Conservation (phyloP, 2,888 invertebrate genomes). For the Acanthosepion esculentum region DNA sequence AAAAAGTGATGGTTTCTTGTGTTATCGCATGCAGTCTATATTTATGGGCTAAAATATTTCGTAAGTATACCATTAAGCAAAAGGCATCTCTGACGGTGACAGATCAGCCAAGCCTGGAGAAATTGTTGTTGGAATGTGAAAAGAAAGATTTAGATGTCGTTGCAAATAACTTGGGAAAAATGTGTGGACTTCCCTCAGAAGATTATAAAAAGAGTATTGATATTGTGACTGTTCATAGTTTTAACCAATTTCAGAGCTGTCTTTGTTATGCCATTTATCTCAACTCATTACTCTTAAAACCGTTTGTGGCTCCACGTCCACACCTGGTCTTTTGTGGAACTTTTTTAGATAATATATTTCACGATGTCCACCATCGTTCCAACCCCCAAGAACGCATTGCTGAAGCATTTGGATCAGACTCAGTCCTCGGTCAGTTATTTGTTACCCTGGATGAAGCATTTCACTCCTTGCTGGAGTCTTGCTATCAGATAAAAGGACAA, state of each 20-base stretch:
- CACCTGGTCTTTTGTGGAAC: conserved; percentile 64
- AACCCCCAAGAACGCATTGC: conserved; percentile 53
- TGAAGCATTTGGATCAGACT: not conserved
- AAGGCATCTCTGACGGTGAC: not conserved
- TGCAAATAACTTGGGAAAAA: conserved; percentile 54
- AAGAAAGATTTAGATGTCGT: conserved; percentile 47
- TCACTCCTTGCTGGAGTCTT: not conserved
- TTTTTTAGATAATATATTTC: conserved; percentile 67
- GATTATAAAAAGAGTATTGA: conserved; percentile 35
- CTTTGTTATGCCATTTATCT: conserved; percentile 63
- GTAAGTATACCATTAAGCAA: not conserved
- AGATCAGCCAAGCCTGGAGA: not conserved
- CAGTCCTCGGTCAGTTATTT: not conserved
- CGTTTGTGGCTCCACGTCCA: conserved; percentile 54
- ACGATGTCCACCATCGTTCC: conserved; percentile 59
- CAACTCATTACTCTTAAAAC: conserved; percentile 68
- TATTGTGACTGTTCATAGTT: conserved; percentile 64
- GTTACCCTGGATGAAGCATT: not conserved
- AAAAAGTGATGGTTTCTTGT: conserved; percentile 56
- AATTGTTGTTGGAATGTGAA: not conserved
- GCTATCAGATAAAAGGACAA: not conserved
- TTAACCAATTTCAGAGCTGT: conserved; percentile 72
- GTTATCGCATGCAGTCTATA: conserved; percentile 55
- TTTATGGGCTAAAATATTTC: conserved; percentile 48
- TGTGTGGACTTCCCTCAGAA: conserved; percentile 51